Evolutionary conservation across 2,113 vertebrate genomes (phyloP), one percentile per base, ranked within the genome.

Genomic region (Nothoprocta pentlandii): DNA sequence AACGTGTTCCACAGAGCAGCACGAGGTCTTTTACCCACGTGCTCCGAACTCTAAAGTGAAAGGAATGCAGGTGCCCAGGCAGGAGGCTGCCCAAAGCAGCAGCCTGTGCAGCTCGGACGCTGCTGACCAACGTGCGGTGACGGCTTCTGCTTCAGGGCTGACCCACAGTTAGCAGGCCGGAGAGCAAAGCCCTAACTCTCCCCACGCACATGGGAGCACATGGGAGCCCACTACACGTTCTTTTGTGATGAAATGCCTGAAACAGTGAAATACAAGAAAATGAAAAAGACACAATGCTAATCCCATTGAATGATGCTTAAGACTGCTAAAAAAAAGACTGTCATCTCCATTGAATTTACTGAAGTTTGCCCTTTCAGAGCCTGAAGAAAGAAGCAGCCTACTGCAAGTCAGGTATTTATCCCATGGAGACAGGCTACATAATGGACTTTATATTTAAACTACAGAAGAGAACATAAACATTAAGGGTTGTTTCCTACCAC

Each of bases 341-440:
- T 8, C 59, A 64, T 70, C 70, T 26, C 54, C 78, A 28, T 54
- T 85, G 41, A 92, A 87, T 87, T 82, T 89, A 79, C 36, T 73
- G 51, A 39, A 56, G 3, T 30, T 69, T 85, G 90, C 67, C 44
- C 28, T 73, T 46, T 58, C 49, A 89, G 78, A 95, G 17, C 39
- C 56, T 78, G 47, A 71, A 39, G 23, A 66, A 46, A 74, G 81
- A 61, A 19, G 63, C 5, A 80, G 74, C n/a, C 28, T 53, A 54
- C 54, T 77, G 53, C 19, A 87, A 63, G 8, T 64, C 68, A 93
- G 77, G 67, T 64, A 76, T 36, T 70, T 82, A 66, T 54, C 41
- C 59, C 87, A 21, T 25, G 39, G 93, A 89, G 47, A 87, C 6
- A 81, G 76, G 58, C 61, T 53, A 92, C 94, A 59, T 58, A 87